Conservation (phyloP, 2,113 vertebrate genomes). For the Macroglossus sobrinus region DNA sequence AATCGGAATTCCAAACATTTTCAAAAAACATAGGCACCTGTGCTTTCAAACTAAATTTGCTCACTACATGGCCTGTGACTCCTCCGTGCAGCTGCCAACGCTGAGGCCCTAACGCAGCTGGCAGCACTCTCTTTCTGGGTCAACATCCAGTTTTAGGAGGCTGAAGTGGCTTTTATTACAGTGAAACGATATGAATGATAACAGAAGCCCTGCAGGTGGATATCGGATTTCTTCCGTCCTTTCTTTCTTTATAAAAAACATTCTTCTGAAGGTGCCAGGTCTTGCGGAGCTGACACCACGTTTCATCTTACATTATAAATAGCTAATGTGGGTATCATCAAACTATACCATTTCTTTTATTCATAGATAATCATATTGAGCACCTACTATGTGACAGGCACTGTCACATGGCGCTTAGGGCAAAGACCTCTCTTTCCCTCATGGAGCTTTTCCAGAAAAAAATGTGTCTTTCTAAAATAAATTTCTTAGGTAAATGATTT, state of each 20-base stretch:
- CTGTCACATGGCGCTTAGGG: neutral
- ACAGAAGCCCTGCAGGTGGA: conserved; percentile 77
- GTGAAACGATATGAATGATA: conserved; percentile 72
- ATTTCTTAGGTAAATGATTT: neutral
- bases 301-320: neutral
- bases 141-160: conserved; percentile 70
- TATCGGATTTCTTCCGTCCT: conserved; percentile 28
- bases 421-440: neutral
- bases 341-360: neutral
- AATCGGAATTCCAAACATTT: conserved; percentile 81
- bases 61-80: neutral
- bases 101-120: conserved; percentile 55
- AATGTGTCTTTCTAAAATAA: no score
- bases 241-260: neutral
- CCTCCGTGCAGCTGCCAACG: conserved; percentile 40
- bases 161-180: conserved; percentile 62
- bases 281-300: neutral
- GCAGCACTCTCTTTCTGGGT: conserved; percentile 64
- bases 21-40: conserved; percentile 80
- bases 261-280: conserved; percentile 40
- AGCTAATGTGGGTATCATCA: neutral
- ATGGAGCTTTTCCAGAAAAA: neutral
- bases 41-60: conserved; percentile 71
- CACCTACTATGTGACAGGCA: neutral
- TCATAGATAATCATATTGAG: neutral